These are phyloP conservation scores for Xiphophorus hellerii DNA, from an alignment of 2,113 vertebrate genomes.

Conservation along the genomic window DNA sequence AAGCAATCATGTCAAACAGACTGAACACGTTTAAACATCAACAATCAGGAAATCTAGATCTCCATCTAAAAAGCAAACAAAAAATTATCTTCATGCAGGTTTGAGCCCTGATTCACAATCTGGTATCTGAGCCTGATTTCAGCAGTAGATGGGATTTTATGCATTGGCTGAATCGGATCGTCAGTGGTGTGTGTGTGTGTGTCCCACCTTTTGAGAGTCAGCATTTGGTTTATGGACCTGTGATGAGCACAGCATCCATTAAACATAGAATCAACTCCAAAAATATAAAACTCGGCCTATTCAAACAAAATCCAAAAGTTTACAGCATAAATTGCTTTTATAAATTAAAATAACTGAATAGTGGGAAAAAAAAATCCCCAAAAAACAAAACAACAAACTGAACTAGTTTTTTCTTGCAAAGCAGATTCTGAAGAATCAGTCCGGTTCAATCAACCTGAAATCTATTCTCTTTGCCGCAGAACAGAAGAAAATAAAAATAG, in stretches of 20 bases:
- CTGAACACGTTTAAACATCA: background rate
- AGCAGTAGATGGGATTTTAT: background rate
- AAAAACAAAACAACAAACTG: background rate
- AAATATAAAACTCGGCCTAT: background rate
- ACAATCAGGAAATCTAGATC: background rate
- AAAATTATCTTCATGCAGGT: background rate
- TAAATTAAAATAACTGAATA: too few relatives aligned
- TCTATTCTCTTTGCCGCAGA: too few relatives aligned
- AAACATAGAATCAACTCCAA: conserved; percentile 1
- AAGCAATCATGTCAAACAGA: background rate
- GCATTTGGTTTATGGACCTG: conserved; percentile 45
- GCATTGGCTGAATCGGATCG: background rate
- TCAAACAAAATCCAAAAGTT: background rate
- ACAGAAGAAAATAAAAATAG: too few relatives aligned
- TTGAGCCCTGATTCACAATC: background rate
- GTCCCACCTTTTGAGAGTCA: conserved; percentile 46
- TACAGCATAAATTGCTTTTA: too few relatives aligned
- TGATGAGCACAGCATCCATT: conserved; percentile 20
- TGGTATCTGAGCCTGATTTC: background rate
- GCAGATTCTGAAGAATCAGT: background rate
- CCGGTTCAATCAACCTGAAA: background rate
- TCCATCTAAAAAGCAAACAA: conserved; percentile 14
- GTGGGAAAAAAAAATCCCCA: too few relatives aligned
- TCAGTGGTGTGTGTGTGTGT: conserved; percentile 10
- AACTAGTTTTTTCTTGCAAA: background rate